phyloP scores from a whole-genome alignment of 1,140 invertebrate genomes.

The Anastrepha ludens region DNA sequence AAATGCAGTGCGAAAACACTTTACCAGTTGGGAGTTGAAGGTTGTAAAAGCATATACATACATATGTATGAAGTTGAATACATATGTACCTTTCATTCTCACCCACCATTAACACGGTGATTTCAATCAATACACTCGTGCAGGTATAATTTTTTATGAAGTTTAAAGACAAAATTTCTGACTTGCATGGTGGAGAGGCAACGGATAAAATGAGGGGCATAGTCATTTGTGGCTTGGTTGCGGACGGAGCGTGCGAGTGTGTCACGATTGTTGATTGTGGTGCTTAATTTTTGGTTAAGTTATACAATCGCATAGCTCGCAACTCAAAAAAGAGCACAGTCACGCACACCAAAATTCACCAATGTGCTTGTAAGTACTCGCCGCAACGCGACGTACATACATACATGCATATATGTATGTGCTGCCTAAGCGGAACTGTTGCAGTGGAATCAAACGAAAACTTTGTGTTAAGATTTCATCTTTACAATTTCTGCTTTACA shows the following conservation, averaged over 20 bases:
- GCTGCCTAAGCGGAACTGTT: background rate
- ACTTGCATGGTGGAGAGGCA: too few species aligned
- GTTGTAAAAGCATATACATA: background rate
- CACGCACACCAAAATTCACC: background rate
- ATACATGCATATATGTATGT: background rate
- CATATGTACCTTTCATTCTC: too few species aligned
- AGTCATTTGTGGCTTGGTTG: slow-evolving; percentile 49
- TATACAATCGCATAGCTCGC: slow-evolving; percentile 37
- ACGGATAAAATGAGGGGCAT: background rate
- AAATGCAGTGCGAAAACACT: background rate
- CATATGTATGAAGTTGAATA: too few species aligned
- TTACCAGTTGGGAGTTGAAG: slow-evolving; percentile 52
- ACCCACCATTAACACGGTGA: too few species aligned
- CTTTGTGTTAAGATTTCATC: background rate
- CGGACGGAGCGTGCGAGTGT: slow-evolving; percentile 59
- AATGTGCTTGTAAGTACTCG: slow-evolving; percentile 11
- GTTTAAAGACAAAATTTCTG: too few species aligned
- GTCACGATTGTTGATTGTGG: slow-evolving; percentile 62
- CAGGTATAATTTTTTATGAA: too few species aligned
- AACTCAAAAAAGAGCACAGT: background rate
- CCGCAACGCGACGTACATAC: background rate
- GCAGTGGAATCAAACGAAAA: background rate
- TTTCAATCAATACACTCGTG: too few species aligned
- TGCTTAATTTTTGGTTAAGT: slow-evolving; percentile 38
- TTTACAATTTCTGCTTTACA: slow-evolving; percentile 6